phyloP scores from a whole-genome alignment of 2,113 vertebrate genomes.

The Eclectus roratus region DNA sequence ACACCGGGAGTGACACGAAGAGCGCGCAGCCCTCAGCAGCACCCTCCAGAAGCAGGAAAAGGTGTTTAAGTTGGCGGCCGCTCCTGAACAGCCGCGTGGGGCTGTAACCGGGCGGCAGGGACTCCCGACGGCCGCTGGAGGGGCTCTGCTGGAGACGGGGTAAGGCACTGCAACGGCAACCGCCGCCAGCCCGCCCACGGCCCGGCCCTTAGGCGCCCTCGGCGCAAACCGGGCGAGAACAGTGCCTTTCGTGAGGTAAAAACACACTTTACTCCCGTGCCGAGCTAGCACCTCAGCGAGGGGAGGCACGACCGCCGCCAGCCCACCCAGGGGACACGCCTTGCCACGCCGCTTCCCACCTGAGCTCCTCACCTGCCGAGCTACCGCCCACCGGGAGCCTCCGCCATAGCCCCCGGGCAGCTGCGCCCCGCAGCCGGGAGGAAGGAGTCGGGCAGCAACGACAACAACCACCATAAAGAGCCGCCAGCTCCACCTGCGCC shows the following conservation, averaged over 20 bases:
- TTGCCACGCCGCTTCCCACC: neutral
- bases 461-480: neutral
- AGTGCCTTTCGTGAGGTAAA: neutral
- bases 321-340: neutral
- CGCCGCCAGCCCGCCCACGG: neutral
- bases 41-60: neutral
- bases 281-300: neutral
- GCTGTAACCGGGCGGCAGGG: neutral
- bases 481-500: neutral
- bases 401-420: neutral
- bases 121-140: neutral
- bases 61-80: neutral
- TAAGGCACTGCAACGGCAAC: neutral
- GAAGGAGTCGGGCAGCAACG: neutral
- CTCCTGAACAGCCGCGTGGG: neutral
- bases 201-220: neutral
- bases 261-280: neutral
- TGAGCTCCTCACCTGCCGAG: neutral
- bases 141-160: no score
- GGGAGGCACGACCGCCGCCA: neutral
- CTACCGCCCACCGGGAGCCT: neutral
- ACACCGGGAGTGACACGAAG: accelerated
- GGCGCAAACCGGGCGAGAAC: no score
- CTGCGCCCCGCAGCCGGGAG: neutral
- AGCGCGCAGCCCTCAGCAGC: neutral